Percentiles rank a stretch among this genome's conserved stretches.
Evolutionary conservation across 2,797 vertebrate genomes (phyloP).

Genomic region (Kryptolebias ocellatus): DNA sequence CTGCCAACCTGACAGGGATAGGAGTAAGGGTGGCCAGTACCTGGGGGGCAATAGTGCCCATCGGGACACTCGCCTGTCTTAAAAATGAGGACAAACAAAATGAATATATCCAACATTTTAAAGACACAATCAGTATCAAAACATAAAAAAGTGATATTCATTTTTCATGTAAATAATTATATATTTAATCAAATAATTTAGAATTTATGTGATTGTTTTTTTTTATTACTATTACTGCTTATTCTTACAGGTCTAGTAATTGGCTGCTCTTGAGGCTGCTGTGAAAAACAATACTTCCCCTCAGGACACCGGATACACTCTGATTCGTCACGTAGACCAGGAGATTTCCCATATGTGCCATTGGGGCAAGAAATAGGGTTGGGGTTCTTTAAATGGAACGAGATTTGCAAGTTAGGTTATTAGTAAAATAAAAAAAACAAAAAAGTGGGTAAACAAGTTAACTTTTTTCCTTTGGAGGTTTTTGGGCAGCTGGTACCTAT

Average conservation of each 20-base stretch:
- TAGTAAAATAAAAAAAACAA: no score
- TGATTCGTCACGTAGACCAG: slow-evolving; percentile 80
- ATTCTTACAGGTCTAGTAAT: slow-evolving; percentile 84
- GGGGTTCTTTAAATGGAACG: slow-evolving; percentile 73
- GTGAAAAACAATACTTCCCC: slow-evolving; percentile 86
- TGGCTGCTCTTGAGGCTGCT: slow-evolving; percentile 75
- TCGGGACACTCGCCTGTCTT: slow-evolving; percentile 88
- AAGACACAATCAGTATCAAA: no score
- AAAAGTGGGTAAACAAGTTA: background rate
- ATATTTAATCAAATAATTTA: background rate
- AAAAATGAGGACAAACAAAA: slow-evolving; percentile 27
- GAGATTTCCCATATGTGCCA: slow-evolving; percentile 84
- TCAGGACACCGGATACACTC: slow-evolving; percentile 85
- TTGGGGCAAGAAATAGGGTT: slow-evolving; percentile 87
- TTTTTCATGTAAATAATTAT: no score
- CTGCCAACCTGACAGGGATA: slow-evolving; percentile 84
- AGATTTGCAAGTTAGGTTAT: slow-evolving; percentile 1
- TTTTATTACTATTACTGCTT: background rate
- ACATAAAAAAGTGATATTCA: no score
- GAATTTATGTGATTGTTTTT: background rate
- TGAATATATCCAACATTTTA: no score
- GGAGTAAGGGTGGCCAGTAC: slow-evolving; percentile 86
- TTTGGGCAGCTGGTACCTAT: no score
- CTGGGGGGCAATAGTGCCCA: slow-evolving; percentile 85
- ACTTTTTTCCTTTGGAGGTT: no score